Conservation (phyloP, 2,113 vertebrate species). For the Halcyon malimbica region DNA sequence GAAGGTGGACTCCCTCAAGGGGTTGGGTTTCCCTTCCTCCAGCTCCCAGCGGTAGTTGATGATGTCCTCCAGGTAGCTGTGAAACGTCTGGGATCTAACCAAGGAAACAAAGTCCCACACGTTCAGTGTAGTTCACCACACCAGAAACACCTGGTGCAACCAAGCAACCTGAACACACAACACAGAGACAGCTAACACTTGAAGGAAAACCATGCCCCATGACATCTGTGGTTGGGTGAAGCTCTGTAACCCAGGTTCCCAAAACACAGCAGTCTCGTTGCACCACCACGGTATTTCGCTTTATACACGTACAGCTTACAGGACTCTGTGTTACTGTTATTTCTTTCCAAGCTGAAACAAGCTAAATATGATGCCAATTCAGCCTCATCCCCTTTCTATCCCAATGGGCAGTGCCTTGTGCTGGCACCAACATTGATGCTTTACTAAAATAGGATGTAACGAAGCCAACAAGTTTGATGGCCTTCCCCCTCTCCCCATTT, state of each 20-base stretch:
- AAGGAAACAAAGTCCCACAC: background rate
- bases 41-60: slow-evolving; percentile 98
- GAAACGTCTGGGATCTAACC: slow-evolving; percentile 87
- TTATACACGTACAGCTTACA: background rate
- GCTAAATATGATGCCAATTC: background rate
- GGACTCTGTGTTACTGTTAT: background rate
- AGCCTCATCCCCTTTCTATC: background rate
- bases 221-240: background rate
- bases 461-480: rapidly evolving
- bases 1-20: slow-evolving; percentile 84
- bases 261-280: background rate
- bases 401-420: background rate
- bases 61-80: slow-evolving; percentile 95
- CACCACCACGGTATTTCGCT: rapidly evolving
- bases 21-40: slow-evolving; percentile 96
- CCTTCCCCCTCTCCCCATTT: background rate
- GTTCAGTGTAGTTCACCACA: background rate
- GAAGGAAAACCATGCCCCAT: background rate
- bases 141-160: background rate
- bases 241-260: background rate
- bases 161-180: background rate
- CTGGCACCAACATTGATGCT: background rate
- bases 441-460: background rate
- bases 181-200: background rate
- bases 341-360: background rate